Base-by-base conservation (phyloP, 2,113 vertebrate species). In the Campylomormyrus tamandua region DNA sequence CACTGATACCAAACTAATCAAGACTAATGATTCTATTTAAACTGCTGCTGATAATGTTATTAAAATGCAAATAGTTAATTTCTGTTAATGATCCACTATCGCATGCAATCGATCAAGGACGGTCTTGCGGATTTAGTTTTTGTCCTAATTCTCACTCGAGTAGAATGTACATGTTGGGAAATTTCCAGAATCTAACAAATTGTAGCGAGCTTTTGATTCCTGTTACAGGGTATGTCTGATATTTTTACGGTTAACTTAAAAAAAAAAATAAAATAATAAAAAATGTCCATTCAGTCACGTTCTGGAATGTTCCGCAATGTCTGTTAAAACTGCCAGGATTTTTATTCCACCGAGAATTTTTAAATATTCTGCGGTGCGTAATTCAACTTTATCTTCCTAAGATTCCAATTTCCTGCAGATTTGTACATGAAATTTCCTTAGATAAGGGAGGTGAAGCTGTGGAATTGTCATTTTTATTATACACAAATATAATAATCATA, bases 61-160 rank as follows among this genome's bases (percentile, higher is more conserved):
- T 66, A 62, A 88, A 88, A 42, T 88, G 87, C 56, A 88, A 88
- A 88, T 58, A 88, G 53, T 88, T 84, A 84, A 88, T 88, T 62
- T 88, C 87, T 56, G 50, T 62, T 88, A 84, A 84, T 84, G 83
- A 46, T 48, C 83, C 83, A 9, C 83, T 42, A 84, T 84, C 83
- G 1, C 83, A n/a, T 10, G 45, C 42, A n/a, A 84, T 46, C 83
- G 39, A 84, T 84, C 83, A 84, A 84, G 45, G 83, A 24, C 45
- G 8, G 39, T 84, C 83, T 46, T n/a, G 39, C 39, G 39, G 35
- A 42, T 80, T n/a, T 84, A 0, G 35, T 21, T 84, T 48, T 48
- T 84, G 8, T 48, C 83, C 45, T 48, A 84, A 84, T 84, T 21
- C 45, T 84, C 35, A 84, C 45, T 48, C 10, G 15, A 84, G 42